phyloP scores from a whole-genome alignment of 2,888 invertebrate species.

The Aplocera efformata region DNA sequence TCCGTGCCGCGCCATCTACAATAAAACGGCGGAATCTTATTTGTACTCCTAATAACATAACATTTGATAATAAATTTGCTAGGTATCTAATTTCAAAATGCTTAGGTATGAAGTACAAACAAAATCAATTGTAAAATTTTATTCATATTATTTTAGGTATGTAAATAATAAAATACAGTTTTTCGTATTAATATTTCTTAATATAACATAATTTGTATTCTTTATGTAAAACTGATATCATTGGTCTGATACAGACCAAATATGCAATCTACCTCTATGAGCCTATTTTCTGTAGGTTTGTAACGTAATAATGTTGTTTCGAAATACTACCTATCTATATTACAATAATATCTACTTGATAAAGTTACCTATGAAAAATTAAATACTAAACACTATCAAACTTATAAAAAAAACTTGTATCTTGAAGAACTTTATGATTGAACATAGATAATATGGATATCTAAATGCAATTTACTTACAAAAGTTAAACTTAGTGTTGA shows the following conservation, averaged over 20 bases:
- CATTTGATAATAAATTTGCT: no score
- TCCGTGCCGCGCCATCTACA: no score
- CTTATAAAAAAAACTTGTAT: no score
- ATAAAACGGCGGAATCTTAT: no score
- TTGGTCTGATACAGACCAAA: constrained; percentile 76
- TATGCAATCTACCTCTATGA: constrained; percentile 34
- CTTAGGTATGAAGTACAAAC: no score
- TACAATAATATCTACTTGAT: constrained; percentile 1
- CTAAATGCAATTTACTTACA: constrained; percentile 11
- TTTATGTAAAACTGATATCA: constrained; percentile 28
- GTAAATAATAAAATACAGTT: constrained; percentile 38
- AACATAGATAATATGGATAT: neutral
- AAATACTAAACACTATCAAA: constrained; percentile 1
- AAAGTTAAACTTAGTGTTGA: neutral
- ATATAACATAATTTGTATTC: constrained; percentile 15
- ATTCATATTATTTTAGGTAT: constrained; percentile 39
- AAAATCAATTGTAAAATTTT: constrained; percentile 14
- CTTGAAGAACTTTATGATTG: neutral
- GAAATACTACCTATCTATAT: constrained; percentile 1
- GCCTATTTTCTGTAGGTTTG: constrained; percentile 51
- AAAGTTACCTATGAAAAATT: constrained; percentile 2
- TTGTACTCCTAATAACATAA: no score
- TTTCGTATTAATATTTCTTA: constrained; percentile 17
- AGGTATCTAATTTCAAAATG: no score
- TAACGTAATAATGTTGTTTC: constrained; percentile 9